Conservation (phyloP, 1,140 invertebrate species). For the Micrasema longulum region DNA sequence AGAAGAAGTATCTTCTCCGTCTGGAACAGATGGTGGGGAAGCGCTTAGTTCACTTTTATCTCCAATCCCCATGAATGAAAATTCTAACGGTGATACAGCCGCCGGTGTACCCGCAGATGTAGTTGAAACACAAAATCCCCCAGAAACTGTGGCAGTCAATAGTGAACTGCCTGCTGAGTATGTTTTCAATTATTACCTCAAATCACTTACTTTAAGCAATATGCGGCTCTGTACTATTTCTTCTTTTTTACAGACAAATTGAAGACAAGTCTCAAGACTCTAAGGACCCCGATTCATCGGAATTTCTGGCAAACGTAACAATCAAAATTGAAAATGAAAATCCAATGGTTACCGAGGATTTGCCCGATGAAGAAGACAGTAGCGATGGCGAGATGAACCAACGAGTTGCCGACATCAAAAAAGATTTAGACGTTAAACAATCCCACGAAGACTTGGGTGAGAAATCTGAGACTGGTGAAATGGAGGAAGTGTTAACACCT, state of each 20-base stretch:
- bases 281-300: not conserved
- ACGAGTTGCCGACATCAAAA: constrained; percentile 50
- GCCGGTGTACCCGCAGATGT: not conserved
- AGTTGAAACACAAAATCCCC: constrained; percentile 22
- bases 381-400: constrained; percentile 59
- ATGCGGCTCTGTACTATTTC: not conserved
- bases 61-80: constrained; percentile 28
- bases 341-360: not conserved
- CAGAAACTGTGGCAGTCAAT: not conserved
- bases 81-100: constrained; percentile 21
- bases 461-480: constrained; percentile 47
- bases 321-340: constrained; percentile 14
- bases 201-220: not conserved
- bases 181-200: constrained; percentile 7
- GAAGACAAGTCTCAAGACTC: constrained; percentile 5
- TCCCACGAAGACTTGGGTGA: constrained; percentile 38
- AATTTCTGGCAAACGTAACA: not conserved
- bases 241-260: not conserved
- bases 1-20: constrained; percentile 40
- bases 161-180: not conserved
- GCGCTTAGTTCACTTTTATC: constrained; percentile 41
- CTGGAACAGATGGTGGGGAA: constrained; percentile 28
- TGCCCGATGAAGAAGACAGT: constrained; percentile 57
- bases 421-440: constrained; percentile 48
- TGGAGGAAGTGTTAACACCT: constrained; percentile 51